These are phyloP conservation scores for Chrysolina americana DNA, from an alignment of 2,888 invertebrate genomes.

Conservation along the genomic window DNA sequence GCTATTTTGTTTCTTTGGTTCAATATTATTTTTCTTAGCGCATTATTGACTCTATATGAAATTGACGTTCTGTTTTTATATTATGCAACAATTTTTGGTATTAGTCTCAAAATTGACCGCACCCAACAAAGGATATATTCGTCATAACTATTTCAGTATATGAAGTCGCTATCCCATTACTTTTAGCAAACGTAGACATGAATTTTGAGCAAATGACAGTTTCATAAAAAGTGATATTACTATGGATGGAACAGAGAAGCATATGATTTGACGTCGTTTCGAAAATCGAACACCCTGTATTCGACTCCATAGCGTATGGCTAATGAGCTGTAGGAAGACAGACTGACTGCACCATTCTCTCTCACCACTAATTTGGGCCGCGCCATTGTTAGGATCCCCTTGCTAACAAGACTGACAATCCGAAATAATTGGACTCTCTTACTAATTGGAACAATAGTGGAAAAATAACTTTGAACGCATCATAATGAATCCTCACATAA, in stretches of 20 bases:
- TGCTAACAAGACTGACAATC: constrained; percentile 54
- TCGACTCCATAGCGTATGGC: constrained; percentile 21
- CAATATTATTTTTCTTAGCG: no score
- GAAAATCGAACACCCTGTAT: constrained; percentile 21
- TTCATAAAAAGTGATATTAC: no score
- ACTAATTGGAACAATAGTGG: constrained; percentile 60
- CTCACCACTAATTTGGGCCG: constrained; percentile 42
- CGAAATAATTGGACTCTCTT: constrained; percentile 60
- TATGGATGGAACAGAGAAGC: not conserved
- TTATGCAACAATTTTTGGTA: no score
- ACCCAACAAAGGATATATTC: no score
- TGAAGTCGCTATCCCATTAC: no score
- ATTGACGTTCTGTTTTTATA: no score
- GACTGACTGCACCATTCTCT: constrained; percentile 23
- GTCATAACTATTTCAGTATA: no score
- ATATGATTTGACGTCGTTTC: not conserved
- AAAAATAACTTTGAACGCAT: constrained; percentile 58
- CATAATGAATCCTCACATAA: constrained; percentile 58
- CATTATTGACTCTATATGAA: no score
- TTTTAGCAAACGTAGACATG: no score
- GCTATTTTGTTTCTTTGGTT: no score
- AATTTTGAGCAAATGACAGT: no score
- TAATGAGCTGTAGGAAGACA: constrained; percentile 41
- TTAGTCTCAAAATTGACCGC: no score
- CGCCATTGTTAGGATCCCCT: constrained; percentile 44